Base-by-base conservation (phyloP, 2,113 vertebrate genomes). In the Dicerorhinus sumatrensis region DNA sequence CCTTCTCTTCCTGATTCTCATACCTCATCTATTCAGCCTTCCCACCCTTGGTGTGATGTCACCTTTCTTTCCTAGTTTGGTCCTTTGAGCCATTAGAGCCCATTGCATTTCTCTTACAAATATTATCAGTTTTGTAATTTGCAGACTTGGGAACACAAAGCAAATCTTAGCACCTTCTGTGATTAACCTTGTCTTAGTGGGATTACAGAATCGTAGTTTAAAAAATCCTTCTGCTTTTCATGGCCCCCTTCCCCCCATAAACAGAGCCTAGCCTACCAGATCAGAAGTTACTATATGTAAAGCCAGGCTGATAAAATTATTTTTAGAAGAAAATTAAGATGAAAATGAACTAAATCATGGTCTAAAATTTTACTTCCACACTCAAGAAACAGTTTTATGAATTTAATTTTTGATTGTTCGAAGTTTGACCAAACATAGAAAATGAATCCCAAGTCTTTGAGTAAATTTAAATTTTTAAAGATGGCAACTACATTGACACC, bases 301-400 rank as follows among this genome's bases (percentile, higher is more conserved):
- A 84, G 29, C 67, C 51, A 98, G n/a, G 20, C 5, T 60, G 58
- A 87, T 82, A 85, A 60, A 58, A 54, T 89, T 62, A 82, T 36
- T 93, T 95, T 85, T 81, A 76, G 75, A 92, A 88, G 75, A 63
- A 88, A 97, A 89, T 46, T 51, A 91, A 94, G 36, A 54, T 77
- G 46, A 93, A 94, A 97, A 75, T 21, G 75, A 84, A 91, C 76
- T 75, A 54, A 82, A 9, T 67, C 10, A 42, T 42, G 11, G 16
- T 89, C 63, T 96, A 85, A 83, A 87, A 51, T 96, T 89, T 77
- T 89, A 85, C 21, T 89, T 89, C 42, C 83, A 73, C 56, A 86
- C 3, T 89, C 51, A 85, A 88, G 67, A 86, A 84, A 33, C 1
- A 58, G 62, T n/a, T 63, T 88, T 97, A 58, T 29, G 39, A 80